A percentile compares a stretch with the other conserved stretches of the same genome.
Evolutionary conservation across 2,797 vertebrate species (phyloP).

Genomic region (Novumbra hubbsi): DNA sequence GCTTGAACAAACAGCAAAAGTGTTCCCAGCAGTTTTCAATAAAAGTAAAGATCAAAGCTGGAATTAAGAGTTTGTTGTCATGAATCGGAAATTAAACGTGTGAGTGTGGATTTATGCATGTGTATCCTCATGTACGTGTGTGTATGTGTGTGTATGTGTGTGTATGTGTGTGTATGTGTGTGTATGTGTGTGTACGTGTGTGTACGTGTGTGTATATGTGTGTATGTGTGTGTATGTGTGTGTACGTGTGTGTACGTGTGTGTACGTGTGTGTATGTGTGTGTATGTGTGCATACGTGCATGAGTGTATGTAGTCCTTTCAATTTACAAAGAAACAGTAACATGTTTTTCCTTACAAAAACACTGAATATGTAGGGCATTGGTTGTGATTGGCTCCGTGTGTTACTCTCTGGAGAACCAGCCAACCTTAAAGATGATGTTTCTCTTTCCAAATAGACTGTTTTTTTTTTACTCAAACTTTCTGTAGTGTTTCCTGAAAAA

Average conservation of each 20-base stretch:
- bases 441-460: conserved; percentile 1
- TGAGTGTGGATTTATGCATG: too few species aligned
- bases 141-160: too few species aligned
- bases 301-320: conserved; percentile 39
- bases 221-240: too few species aligned
- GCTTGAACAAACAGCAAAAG: conserved; percentile 59
- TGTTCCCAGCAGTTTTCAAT: conserved; percentile 57
- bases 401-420: conserved; percentile 49
- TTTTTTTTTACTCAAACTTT: background rate
- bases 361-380: conserved; percentile 60
- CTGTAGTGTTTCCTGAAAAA: background rate
- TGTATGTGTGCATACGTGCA: conserved; percentile 49
- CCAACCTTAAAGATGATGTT: conserved; percentile 15
- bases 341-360: conserved; percentile 58
- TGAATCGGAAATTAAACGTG: conserved; percentile 28
- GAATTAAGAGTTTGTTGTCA: conserved; percentile 64
- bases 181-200: too few species aligned
- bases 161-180: too few species aligned
- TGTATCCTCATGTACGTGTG: too few species aligned
- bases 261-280: conserved; percentile 12
- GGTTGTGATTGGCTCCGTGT: conserved; percentile 52
- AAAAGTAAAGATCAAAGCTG: conserved; percentile 66
- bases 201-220: too few species aligned
- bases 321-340: conserved; percentile 54
- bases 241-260: too few species aligned